Evolutionary conservation across 2,113 vertebrate genomes (phyloP), one percentile per base, ranked within the genome.

Genomic region (Leucoraja erinaceus): DNA sequence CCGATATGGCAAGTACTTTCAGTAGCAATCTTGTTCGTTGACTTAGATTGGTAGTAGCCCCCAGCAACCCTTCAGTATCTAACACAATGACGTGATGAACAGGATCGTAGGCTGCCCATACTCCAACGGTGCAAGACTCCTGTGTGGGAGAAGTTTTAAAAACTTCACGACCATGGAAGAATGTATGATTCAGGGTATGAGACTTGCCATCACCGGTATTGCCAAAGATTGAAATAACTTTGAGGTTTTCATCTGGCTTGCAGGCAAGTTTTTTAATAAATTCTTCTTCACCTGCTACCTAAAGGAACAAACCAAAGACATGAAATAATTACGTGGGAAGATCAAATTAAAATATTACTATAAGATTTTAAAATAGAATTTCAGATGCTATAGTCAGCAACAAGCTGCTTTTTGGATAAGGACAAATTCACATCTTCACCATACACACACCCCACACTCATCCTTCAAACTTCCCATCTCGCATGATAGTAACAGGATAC

Each of bases 201-300:
- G 99, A 99, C 95, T 99, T 99, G 70, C 99, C 99, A 94, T 99
- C 99, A 20, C 99, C 99, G 0, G 98, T 99, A 95, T 99, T 99
- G 91, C 99, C 99, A 95, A 99, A 99, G 95, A 99, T 98, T 92
- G 99, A 99, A 94, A 99, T 97, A 94, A 99, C 98, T 94, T 99
- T 99, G 94, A 99, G 96, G 90, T 98, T 98, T 93, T 99, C 98
- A 8, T 99, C 98, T 56, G 98, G 96, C 93, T 94, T 96, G 95
- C 98, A 99, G 95, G 96, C 96, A 94, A 99, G 95, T 94, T 97
- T 97, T 94, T 95, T 94, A 94, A 99, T 98, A 94, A 99, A 99
- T 33, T 98, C 98, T 8, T 98, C 97, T 95, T 98, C 99, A 93
- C 97, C 97, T 25, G 95, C 97, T 94, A 99, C 96, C 99, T 99